Percentiles rank a stretch among this genome's conserved stretches.
Conservation (phyloP, 2,888 invertebrate genomes). For the Pteria penguin region DNA sequence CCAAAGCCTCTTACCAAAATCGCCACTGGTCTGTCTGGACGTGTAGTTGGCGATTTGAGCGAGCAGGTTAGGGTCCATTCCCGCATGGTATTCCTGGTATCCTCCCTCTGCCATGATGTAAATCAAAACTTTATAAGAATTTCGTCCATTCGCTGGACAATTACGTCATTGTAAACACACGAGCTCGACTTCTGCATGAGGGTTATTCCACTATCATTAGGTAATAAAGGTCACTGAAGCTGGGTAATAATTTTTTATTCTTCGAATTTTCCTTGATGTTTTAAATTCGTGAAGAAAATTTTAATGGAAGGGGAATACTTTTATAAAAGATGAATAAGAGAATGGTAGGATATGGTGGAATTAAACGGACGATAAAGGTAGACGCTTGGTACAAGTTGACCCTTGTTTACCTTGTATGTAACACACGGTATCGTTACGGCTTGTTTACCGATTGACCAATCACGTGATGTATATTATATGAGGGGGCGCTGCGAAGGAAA, state of each 20-base stretch:
- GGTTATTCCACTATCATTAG: conserved; percentile 42
- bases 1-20: conserved; percentile 44
- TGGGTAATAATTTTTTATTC: background rate
- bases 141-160: conserved; percentile 49
- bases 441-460: conserved; percentile 58
- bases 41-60: conserved; percentile 50
- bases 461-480: no score
- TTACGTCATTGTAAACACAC: conserved; percentile 67
- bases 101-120: conserved; percentile 60
- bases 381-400: no score
- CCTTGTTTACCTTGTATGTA: conserved; percentile 23
- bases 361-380: no score
- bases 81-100: conserved; percentile 60
- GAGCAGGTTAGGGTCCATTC: conserved; percentile 52
- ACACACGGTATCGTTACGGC: conserved; percentile 36
- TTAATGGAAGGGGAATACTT: no score
- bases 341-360: no score
- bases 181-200: conserved; percentile 59
- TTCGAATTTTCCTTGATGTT: background rate
- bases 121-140: conserved; percentile 20
- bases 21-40: conserved; percentile 42
- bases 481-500: no score
- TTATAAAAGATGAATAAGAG: no score
- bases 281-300: background rate
- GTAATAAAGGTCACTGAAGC: conserved; percentile 2